These are phyloP conservation scores for Leucosticte australis DNA, from an alignment of 2,113 vertebrate genomes.

Conservation along the genomic window DNA sequence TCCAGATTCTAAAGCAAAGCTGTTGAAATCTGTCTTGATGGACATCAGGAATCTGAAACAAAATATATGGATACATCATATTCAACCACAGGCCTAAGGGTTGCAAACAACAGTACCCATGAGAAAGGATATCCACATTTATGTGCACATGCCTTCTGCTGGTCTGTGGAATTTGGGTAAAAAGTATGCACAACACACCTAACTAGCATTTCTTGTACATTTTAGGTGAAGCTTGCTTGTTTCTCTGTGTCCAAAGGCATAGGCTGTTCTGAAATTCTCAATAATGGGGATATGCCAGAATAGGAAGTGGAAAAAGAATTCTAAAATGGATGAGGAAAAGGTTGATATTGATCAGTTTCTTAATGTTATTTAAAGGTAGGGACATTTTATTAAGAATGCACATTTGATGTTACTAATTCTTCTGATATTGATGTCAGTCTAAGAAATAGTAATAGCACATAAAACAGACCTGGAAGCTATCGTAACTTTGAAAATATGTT, in stretches of 20 bases:
- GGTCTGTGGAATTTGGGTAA: not conserved
- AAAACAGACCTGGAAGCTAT: not conserved
- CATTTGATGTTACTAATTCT: not conserved
- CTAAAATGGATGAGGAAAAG: not conserved
- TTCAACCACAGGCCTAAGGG: not conserved
- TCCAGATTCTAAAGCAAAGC: not conserved
- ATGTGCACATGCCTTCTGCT: fast-evolving
- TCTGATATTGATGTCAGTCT: not conserved
- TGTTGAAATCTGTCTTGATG: not conserved
- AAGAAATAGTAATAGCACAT: not conserved
- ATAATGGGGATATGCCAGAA: not conserved
- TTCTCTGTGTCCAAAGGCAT: not conserved
- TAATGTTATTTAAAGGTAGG: not conserved
- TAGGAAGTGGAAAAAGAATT: not conserved
- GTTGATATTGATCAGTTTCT: not conserved
- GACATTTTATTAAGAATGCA: not conserved
- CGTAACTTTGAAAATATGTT: not conserved
- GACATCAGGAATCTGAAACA: not conserved
- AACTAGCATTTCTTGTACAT: not conserved
- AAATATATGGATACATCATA: not conserved
- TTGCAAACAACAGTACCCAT: not conserved
- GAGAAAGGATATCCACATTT: not conserved
- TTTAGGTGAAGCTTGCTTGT: not conserved
- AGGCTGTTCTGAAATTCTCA: not conserved
- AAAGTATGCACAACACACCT: fast-evolving